These are phyloP conservation scores for Cynoglossus semilaevis DNA, from an alignment of 2,113 vertebrate species.

Conservation along the genomic window DNA sequence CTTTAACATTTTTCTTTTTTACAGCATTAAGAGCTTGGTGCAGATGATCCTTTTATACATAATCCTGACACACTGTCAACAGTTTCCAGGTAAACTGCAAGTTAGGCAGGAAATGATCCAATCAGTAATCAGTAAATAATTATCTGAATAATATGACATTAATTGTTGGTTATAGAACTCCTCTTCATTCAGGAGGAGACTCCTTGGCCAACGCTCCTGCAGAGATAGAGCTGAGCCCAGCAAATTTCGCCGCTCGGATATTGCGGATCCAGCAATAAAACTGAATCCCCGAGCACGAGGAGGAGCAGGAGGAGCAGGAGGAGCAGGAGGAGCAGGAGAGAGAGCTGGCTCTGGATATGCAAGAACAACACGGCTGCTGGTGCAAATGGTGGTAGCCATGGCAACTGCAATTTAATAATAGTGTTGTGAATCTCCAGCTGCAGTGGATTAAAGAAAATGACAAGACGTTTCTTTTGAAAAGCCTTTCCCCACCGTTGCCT, in stretches of 20 bases:
- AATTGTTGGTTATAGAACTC: no score
- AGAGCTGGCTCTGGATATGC: constrained; percentile 43
- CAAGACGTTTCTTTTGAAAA: constrained; percentile 99
- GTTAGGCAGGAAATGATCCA: no score
- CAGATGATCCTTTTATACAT: no score
- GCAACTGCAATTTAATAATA: constrained; percentile 99
- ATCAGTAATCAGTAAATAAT: no score
- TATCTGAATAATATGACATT: no score
- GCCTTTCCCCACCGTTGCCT: constrained; percentile 88
- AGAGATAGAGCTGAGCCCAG: constrained; percentile 26
- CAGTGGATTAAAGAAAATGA: constrained; percentile 99
- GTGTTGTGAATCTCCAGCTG: constrained; percentile 95
- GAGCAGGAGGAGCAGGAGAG: constrained; percentile 32
- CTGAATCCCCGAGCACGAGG: constrained; percentile 64
- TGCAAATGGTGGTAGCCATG: constrained; percentile 93
- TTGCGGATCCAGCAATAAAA: constrained; percentile 71
- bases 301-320: constrained; percentile 45
- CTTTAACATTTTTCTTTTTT: no score
- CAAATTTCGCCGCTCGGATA: constrained; percentile 59
- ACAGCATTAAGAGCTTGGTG: no score
- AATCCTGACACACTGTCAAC: no score
- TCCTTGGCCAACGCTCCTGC: constrained; percentile 25
- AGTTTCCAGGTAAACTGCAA: no score
- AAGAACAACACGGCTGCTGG: constrained; percentile 81
- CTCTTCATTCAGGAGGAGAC: constrained; percentile 20